These are phyloP conservation scores for Gadus chalcogrammus DNA, from an alignment of 2,113 vertebrate genomes.

Conservation along the genomic window DNA sequence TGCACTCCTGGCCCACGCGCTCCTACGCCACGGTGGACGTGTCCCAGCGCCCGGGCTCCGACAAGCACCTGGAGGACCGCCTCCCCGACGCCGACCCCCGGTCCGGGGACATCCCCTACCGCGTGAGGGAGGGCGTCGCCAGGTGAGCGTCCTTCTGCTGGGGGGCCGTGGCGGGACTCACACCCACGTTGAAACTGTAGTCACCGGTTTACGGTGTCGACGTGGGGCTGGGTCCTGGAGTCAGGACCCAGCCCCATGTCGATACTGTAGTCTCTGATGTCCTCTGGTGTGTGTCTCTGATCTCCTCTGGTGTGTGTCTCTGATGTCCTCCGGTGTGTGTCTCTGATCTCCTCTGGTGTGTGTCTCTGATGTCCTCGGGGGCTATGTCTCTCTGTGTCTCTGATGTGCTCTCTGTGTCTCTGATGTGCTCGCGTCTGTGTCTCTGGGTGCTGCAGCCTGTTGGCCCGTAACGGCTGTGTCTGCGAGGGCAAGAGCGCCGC, in stretches of 20 bases:
- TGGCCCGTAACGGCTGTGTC: conserved; percentile 79
- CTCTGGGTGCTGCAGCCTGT: conserved; percentile 64
- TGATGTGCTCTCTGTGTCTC: not conserved
- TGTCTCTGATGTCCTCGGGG: no score
- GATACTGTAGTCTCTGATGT: no score
- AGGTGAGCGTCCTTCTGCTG: conserved; percentile 43
- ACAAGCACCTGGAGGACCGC: conserved; percentile 57
- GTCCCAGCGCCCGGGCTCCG: conserved; percentile 53
- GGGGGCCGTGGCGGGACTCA: not conserved
- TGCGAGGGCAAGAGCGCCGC: conserved; percentile 73
- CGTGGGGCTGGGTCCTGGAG: no score
- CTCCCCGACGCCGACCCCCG: conserved; percentile 48
- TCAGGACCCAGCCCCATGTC: no score
- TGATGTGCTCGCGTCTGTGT: not conserved
- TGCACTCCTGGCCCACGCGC: conserved; percentile 62
- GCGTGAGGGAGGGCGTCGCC: conserved; percentile 54
- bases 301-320: no score
- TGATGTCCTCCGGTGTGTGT: no score
- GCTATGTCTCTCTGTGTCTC: no score
- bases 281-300: no score
- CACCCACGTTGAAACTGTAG: no score
- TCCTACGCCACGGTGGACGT: conserved; percentile 51
- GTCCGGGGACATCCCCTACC: conserved; percentile 62
- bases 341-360: no score
- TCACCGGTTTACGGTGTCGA: no score